Evolutionary conservation across 2,888 invertebrate species (phyloP).

Genomic region (Drosophila greeni): DNA sequence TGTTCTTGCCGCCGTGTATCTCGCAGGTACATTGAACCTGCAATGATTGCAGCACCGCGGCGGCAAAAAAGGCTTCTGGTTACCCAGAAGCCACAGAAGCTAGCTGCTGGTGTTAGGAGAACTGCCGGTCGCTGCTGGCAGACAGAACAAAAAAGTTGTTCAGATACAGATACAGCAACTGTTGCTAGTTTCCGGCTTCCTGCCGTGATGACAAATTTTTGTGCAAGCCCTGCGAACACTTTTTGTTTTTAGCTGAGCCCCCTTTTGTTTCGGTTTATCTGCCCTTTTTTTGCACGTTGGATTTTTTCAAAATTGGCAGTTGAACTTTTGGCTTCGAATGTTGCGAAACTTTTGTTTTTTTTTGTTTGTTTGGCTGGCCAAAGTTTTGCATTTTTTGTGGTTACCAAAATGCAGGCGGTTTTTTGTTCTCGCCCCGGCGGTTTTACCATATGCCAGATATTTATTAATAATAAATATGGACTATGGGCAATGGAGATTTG

Average conservation of each 20-base stretch:
- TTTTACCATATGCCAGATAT: conserved; percentile 7
- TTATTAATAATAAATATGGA: conserved; percentile 17
- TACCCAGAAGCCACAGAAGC: conserved; percentile 17
- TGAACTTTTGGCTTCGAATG: conserved; percentile 27
- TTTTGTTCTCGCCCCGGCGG: background rate
- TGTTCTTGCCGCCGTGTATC: conserved; percentile 49
- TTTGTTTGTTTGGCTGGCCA: background rate
- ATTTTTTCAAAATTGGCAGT: conserved; percentile 28
- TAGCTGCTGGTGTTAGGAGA: conserved; percentile 6
- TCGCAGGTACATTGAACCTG: conserved; percentile 68
- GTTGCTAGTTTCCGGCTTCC: conserved; percentile 74
- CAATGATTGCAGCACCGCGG: conserved; percentile 52
- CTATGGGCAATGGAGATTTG: background rate
- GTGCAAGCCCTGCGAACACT: conserved; percentile 14
- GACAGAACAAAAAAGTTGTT: conserved; percentile 51
- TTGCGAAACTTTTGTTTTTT: conserved; percentile 12
- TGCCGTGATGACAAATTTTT: conserved; percentile 70
- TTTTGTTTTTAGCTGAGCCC: background rate
- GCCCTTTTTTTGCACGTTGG: conserved; percentile 5
- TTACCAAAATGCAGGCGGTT: background rate
- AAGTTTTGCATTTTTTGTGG: conserved; percentile 17
- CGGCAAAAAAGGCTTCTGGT: conserved; percentile 13
- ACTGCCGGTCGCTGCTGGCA: conserved; percentile 16
- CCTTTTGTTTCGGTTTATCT: conserved; percentile 31
- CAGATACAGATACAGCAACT: conserved; percentile 49